Evolutionary conservation across 2,888 invertebrate species (phyloP), one percentile per base, ranked within the genome.

Genomic region (Rhamphomyia laevipes): DNA sequence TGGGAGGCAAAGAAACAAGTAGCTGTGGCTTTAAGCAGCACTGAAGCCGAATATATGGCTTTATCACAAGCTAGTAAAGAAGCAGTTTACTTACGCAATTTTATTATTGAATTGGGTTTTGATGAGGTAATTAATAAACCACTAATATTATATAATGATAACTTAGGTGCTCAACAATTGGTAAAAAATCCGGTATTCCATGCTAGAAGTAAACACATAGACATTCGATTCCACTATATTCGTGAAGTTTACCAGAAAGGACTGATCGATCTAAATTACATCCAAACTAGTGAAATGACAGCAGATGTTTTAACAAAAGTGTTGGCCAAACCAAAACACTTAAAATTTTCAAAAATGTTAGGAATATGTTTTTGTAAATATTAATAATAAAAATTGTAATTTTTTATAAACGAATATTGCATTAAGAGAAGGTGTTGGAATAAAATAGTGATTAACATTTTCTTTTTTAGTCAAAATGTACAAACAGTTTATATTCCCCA

Each of bases 51-150:
- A 11, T 47, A 50, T 21, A 45, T 50, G 47, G 47, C 47, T 1
- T 7, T 47, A 7, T 47, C 50, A 5, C 17, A 18, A 12, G 53
- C 53, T 9, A 51, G 43, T 16, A 53, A 53, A 10, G 53, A 52
- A n/a, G 37, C 49, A 2, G 40, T 53, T 1, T 49, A 50, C 27
- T 18, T 55, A 23, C 27, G 46, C 15, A 41, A 46, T n/a, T 18
- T 44, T 2, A 6, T 31, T 4, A 44, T 0, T 15, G 48, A 48
- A 9, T 11, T 48, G 0, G 40, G 44, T 13, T 21, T 3, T 21
- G 11, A n/a, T 10, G 11, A 38, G 3, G 12, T 9, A 27, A 18
- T 48, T 6, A 40, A 30, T 13, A 40, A 9, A 11, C 30, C 44
- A 16, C 18, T 40, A 2, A 35, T 23, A 33, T 18, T 47, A 9